Evolutionary conservation across 2,797 vertebrate genomes (phyloP).

Genomic region (Anabas testudineus): DNA sequence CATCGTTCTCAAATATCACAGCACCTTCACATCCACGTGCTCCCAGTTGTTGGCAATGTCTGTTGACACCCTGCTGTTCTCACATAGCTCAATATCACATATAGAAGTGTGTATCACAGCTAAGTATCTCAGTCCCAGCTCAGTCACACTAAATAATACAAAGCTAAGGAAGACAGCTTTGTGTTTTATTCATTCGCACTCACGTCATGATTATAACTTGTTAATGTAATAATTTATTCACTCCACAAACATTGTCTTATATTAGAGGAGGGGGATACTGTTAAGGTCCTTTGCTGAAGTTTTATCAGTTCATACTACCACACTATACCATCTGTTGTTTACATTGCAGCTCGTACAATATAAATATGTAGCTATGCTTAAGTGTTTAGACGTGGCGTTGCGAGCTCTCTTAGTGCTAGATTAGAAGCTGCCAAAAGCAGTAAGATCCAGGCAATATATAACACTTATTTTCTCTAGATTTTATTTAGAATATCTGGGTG

Average conservation of each 20-base stretch:
- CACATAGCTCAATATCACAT: conserved; percentile 64
- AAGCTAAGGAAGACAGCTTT: conserved; percentile 59
- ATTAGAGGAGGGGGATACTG: conserved; percentile 5
- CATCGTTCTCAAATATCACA: conserved; percentile 32
- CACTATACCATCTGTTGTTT: conserved; percentile 63
- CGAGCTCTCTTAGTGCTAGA: conserved; percentile 23
- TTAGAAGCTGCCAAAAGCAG: conserved; percentile 21
- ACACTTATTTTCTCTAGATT: conserved; percentile 33
- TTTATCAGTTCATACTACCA: conserved; percentile 32
- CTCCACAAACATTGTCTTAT: conserved; percentile 16
- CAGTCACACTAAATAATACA: conserved; percentile 62
- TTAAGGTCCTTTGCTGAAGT: conserved; percentile 40
- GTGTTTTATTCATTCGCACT: conserved; percentile 55
- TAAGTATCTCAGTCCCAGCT: conserved; percentile 47
- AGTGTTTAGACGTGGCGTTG: conserved; percentile 22
- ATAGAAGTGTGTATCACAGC: conserved; percentile 67
- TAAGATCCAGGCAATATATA: conserved; percentile 17
- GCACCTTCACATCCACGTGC: conserved; percentile 43
- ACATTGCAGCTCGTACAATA: conserved; percentile 34
- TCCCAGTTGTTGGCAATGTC: conserved; percentile 38
- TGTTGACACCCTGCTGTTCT: conserved; percentile 58
- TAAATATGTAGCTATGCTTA: conserved; percentile 29
- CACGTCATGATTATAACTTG: conserved; percentile 44
- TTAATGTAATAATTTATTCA: conserved; percentile 55
- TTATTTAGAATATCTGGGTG: conserved; percentile 45